These are phyloP conservation scores for Coregonus ussuriensis DNA, from an alignment of 2,797 vertebrate species.

Conservation along the genomic window DNA sequence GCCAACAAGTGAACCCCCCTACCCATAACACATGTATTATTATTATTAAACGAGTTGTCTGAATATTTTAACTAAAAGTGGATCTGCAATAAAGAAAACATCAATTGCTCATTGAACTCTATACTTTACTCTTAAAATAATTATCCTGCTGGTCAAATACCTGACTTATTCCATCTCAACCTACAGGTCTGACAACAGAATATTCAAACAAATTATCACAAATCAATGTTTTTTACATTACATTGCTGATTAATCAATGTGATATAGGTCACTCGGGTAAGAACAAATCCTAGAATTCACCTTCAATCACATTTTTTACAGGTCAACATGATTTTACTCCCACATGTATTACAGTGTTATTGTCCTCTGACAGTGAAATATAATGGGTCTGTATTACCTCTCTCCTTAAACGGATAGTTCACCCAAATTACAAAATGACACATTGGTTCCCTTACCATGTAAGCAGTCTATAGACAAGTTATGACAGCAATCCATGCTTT, in stretches of 20 bases:
- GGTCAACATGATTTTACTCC: no score
- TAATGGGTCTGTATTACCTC: no score
- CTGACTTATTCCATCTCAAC: neutral
- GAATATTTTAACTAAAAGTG: conserved; percentile 18
- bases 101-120: conserved; percentile 21
- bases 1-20: neutral
- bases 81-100: conserved; percentile 27
- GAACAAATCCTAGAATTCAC: no score
- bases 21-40: neutral
- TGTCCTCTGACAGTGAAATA: no score
- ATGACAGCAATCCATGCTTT: no score
- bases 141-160: neutral
- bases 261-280: no score
- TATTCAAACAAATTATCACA: neutral
- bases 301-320: no score
- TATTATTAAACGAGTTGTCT: conserved; percentile 5
- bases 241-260: no score
- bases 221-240: neutral
- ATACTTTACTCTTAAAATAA: conserved; percentile 13
- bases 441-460: no score
- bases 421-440: no score
- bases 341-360: no score
- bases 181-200: neutral
- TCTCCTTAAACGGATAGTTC: neutral
- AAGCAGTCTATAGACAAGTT: no score